Evolutionary conservation across 2,797 vertebrate species (phyloP), one percentile per base, ranked within the genome.

Genomic region (Rhinatrema bivittatum): DNA sequence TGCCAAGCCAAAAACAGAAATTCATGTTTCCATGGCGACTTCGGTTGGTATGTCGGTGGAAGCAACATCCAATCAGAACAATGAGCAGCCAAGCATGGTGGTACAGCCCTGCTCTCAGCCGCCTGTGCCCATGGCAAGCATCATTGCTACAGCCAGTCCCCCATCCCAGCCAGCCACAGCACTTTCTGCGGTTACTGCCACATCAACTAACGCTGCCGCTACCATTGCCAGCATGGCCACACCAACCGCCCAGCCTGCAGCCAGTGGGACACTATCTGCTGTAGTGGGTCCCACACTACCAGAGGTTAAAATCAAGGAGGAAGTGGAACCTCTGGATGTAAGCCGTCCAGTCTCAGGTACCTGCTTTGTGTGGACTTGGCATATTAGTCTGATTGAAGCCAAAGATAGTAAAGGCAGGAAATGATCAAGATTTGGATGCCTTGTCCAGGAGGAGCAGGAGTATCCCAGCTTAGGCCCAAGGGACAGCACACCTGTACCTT

Each of bases 231-330:
- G 86, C 49, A 86, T 88, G 2, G 82, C 94, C 31, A 86, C 89
- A 5, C 89, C 94, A 0, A 86, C 91, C 3, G 89, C 91, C 1
- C 84, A 94, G 14, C 82, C 89, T 4, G 78, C 87, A 4, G 70
- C 86, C 37, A 88, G 80, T 11, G 76, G 90, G 19, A 56, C 73
- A 33, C 87, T 90, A 28, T 74, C 83, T 13, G 68, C 81, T 0
- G 67, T 77, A 32, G 39, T 82, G 63, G 80, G 77, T n/a, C 74
- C 85, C 6, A 46, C 72, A 0, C 65, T 80, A 2, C 79, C 89
- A 0, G 94, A 98, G 35, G 61, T 93, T 43, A 98, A 96, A 76
- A 84, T 98, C 45, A 98, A 98, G 46, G 94, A 96, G 60, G 96
- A 99, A 50, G 70, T 65, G 19, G 96, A 99, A 57, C 70, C 83